Evolutionary conservation across 1,140 invertebrate genomes (phyloP), one percentile per base, ranked within the genome.

Genomic region (Drosophila hydei): DNA sequence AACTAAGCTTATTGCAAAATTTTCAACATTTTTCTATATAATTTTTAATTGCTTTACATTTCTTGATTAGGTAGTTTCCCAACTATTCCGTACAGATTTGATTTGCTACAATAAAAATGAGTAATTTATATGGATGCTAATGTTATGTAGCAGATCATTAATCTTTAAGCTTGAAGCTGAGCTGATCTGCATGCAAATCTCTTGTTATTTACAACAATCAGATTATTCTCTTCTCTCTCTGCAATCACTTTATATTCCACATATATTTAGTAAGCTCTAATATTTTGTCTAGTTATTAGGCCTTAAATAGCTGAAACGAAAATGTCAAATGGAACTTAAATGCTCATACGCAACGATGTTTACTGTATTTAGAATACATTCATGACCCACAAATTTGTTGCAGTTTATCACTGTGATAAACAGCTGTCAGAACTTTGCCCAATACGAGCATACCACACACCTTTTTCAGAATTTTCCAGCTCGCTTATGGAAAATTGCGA

Each of bases 361-460:
- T 42, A 42, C 21, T 60, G 14, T 14, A 30, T 33, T 52, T 64
- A 14, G 14, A 19, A 33, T 21, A 38, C 25, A 56, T 43, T 48
- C 62, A 59, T 65, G 69, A 72, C 69, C 69, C 62, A 45, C 21
- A 64, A 59, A 72, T n/a, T 12, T n/a, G 19, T 16, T 55, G 18
- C 47, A 72, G 54, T 72, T 67, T 67, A 59, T 72, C 69, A 72
- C 54, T 21, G 48, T 67, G 62, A 60, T 72, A 67, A 72, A 62
- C 55, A 59, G 54, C 62, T 72, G 54, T 59, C 69, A 52, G 14
- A 33, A 25, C 42, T 21, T n/a, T 38, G 50, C 14, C n/a, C 38
- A 16, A 30, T 12, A 23, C 2, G 4, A 18, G 27, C 27, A 30
- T 5, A 45, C 59, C 8, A 3, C 61, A 72, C 68, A 36, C 45